A percentile compares a stretch with the other conserved stretches of the same genome.
Evolutionary conservation across 1,140 invertebrate species (phyloP).

Genomic region (Zaprionus capensis): DNA sequence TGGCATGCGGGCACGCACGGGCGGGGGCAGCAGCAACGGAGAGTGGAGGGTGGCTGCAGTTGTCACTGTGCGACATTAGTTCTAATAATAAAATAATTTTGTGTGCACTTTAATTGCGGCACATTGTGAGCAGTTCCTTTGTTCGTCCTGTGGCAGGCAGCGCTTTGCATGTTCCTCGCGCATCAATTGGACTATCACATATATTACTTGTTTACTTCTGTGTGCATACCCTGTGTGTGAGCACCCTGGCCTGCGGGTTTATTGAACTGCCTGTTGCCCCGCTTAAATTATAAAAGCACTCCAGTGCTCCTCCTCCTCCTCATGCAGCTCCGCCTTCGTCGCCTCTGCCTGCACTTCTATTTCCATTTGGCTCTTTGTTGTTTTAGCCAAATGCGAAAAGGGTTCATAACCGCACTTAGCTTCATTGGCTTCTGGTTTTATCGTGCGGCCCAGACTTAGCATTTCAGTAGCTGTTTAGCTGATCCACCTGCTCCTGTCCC

Average conservation of each 20-base stretch:
- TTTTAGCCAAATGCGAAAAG: constrained; percentile 72
- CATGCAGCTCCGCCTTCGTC: constrained; percentile 1
- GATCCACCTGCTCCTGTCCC: neutral
- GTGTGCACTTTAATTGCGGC: constrained; percentile 62
- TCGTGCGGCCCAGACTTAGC: constrained; percentile 70
- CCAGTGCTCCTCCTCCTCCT: constrained; percentile 18
- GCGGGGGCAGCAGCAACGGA: neutral
- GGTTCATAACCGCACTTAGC: constrained; percentile 82
- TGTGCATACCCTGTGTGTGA: constrained; percentile 4
- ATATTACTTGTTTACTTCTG: constrained; percentile 12
- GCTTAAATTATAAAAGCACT: constrained; percentile 35
- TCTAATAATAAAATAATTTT: constrained; percentile 72
- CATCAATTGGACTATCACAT: constrained; percentile 60
- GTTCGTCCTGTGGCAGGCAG: constrained; percentile 2
- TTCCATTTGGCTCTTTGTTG: constrained; percentile 61
- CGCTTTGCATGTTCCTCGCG: constrained; percentile 58
- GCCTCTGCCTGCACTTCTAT: constrained; percentile 21
- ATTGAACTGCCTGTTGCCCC: constrained; percentile 53
- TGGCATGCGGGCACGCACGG: constrained; percentile 52
- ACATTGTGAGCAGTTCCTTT: constrained; percentile 45
- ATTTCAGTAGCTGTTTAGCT: constrained; percentile 44
- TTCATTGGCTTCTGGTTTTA: constrained; percentile 79
- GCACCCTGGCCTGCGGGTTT: constrained; percentile 45
- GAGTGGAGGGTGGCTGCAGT: constrained; percentile 40
- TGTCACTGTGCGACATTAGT: constrained; percentile 62